Conservation (phyloP, 2,797 vertebrate genomes). For the Galaxias olidus region DNA sequence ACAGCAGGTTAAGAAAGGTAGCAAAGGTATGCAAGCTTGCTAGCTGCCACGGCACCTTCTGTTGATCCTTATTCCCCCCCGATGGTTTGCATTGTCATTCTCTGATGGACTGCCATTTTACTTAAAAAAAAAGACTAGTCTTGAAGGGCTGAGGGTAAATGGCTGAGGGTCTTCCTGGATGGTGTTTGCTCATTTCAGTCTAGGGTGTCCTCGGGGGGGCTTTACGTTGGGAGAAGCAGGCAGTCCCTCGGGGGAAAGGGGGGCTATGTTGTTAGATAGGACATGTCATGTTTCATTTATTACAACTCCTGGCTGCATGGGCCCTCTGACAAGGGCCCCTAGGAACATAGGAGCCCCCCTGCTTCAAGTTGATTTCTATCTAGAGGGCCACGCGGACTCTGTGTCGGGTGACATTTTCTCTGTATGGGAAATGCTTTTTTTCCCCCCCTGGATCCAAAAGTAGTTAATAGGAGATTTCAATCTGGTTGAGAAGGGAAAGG, state of each 20-base stretch:
- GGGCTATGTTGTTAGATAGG: no score
- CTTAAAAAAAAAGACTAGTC: slow-evolving; percentile 25
- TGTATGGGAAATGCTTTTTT: not conserved
- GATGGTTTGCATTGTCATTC: slow-evolving; percentile 26
- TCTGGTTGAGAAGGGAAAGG: slow-evolving; percentile 32
- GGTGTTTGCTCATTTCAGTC: slow-evolving; percentile 10
- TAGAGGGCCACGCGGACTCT: no score
- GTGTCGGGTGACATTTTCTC: no score
- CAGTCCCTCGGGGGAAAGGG: not conserved
- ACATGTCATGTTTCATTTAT: not conserved
- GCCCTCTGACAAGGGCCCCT: no score
- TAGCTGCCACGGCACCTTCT: not conserved
- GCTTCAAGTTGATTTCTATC: no score
- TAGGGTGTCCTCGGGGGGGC: slow-evolving; percentile 33
- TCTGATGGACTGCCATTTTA: slow-evolving; percentile 25
- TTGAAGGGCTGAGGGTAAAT: not conserved
- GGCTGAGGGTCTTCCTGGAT: slow-evolving; percentile 6
- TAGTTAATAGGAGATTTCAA: slow-evolving; percentile 59
- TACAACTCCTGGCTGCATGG: not conserved
- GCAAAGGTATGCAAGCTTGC: slow-evolving; percentile 1
- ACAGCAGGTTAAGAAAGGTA: not conserved
- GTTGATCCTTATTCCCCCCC: slow-evolving; percentile 8
- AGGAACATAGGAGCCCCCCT: no score
- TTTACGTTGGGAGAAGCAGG: slow-evolving; percentile 40
- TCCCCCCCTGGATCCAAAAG: slow-evolving; percentile 44